Base-by-base conservation (phyloP, 2,888 invertebrate genomes). In the Electrophaes corylata region DNA sequence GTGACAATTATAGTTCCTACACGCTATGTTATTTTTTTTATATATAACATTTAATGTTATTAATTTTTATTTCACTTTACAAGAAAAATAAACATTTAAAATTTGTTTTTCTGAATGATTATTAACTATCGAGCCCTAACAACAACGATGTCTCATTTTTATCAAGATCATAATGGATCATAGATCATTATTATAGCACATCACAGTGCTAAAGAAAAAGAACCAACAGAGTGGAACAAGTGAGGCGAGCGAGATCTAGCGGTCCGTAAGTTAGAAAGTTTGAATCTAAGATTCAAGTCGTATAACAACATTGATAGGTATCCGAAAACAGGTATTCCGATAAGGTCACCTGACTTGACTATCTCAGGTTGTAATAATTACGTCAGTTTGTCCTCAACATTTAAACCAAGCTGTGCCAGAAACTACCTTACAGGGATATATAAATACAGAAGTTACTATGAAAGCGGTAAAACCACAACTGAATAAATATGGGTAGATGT, bases 331-430 rank as follows among this genome's bases (percentile, higher is more conserved):
- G 43, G 60, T 51, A 45, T 57, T 39, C 43, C 14, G 55, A 51
- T 48, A 60, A 55, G 60, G 55, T 60, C 51, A 60, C 51, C 51
- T 52, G 55, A 47, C 40, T 18, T 4, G 52, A 20, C 49, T 47
- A 45, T 58, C 43, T 18, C 41, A 41, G 45, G 50, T 45, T 49
- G 23, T 35, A 59, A 48, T 64, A 49, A 51, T 60, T 60, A 60
- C 60, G 51, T 60, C 55, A 60, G 43, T 39, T 23, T 55, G 76
- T 72, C 76, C 75, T 75, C 73, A 73, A 75, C 76, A 75, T 78
- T 76, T 70, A 68, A 64, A 66, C 51, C 51, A 48, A 51, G 51
- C 61, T 59, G 59, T 65, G 69, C 65, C 73, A 72, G 64, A 71
- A 70, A 50, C 64, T 64, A 64, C 67, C 70, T 55, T 76, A 69